Percentiles rank a stretch among this genome's conserved stretches.
These are phyloP conservation scores for Noctua pronuba DNA, from an alignment of 2,888 invertebrate genomes.

Conservation along the genomic window DNA sequence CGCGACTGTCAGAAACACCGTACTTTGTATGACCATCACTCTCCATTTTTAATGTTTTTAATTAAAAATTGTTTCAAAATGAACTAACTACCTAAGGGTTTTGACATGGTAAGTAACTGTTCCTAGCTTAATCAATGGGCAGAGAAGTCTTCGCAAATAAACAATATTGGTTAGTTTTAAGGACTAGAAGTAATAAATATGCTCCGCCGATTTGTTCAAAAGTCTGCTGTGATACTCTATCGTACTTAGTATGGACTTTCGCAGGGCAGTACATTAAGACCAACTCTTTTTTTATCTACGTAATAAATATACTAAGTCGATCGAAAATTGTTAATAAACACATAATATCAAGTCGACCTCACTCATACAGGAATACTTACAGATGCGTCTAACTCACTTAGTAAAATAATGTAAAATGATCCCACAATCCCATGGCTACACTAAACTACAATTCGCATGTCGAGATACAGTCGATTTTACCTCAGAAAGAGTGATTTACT, in stretches of 20 bases:
- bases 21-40: slow-evolving; percentile 39
- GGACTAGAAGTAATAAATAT: neutral
- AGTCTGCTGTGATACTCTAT: neutral
- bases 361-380: neutral
- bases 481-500: slow-evolving; percentile 56
- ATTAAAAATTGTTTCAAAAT: slow-evolving; percentile 7
- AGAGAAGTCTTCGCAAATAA: neutral
- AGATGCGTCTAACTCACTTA: neutral
- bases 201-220: neutral
- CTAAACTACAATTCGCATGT: slow-evolving; percentile 47
- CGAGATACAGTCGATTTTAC: slow-evolving; percentile 36
- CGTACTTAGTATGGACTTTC: neutral
- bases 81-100: neutral
- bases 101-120: neutral
- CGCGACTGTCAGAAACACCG: slow-evolving; percentile 33
- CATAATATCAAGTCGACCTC: neutral
- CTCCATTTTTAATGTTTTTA: slow-evolving; percentile 28
- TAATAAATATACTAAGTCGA: neutral
- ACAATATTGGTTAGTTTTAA: neutral
- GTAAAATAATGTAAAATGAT: slow-evolving; percentile 1
- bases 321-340: neutral
- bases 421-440: slow-evolving; percentile 6
- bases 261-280: neutral
- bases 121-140: neutral
- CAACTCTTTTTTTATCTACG: neutral